phyloP scores from a whole-genome alignment of 2,113 vertebrate species.

The Thryonomys swinderianus region DNA sequence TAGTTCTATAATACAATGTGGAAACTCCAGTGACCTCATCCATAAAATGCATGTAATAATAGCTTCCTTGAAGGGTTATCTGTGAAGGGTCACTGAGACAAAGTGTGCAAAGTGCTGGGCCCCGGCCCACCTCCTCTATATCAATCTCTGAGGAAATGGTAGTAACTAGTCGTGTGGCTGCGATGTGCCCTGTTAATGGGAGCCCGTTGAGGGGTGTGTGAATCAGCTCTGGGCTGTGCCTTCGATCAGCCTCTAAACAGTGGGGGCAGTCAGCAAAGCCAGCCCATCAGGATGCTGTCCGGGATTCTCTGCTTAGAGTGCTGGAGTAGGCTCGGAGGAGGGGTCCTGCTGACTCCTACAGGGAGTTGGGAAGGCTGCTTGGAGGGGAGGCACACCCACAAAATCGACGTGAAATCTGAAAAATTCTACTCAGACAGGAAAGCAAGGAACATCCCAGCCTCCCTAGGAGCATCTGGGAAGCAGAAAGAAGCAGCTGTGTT shows the following conservation, averaged over 20 bases:
- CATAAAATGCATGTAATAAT: background rate
- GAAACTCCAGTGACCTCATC: background rate
- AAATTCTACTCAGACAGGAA: conserved; percentile 9
- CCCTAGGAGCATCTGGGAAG: conserved; percentile 34
- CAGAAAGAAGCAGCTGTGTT: conserved; percentile 31
- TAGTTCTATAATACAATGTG: background rate
- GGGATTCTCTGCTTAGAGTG: background rate
- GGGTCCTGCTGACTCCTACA: background rate
- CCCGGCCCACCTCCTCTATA: background rate
- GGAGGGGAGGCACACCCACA: background rate
- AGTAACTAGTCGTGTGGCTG: background rate
- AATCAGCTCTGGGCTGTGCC: background rate
- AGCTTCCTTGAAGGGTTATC: background rate
- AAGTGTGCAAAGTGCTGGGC: background rate
- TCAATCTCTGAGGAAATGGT: background rate
- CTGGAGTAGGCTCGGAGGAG: background rate
- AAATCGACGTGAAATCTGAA: background rate
- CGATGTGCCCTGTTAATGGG: accelerated
- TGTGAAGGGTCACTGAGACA: background rate
- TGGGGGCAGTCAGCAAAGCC: background rate
- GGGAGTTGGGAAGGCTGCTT: background rate
- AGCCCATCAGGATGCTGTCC: background rate
- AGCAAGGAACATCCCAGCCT: background rate
- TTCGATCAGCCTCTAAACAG: background rate
- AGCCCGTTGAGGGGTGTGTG: background rate